A percentile compares a stretch with the other conserved stretches of the same genome.
phyloP scores from a whole-genome alignment of 1,140 invertebrate genomes.

The Samia ricini region DNA sequence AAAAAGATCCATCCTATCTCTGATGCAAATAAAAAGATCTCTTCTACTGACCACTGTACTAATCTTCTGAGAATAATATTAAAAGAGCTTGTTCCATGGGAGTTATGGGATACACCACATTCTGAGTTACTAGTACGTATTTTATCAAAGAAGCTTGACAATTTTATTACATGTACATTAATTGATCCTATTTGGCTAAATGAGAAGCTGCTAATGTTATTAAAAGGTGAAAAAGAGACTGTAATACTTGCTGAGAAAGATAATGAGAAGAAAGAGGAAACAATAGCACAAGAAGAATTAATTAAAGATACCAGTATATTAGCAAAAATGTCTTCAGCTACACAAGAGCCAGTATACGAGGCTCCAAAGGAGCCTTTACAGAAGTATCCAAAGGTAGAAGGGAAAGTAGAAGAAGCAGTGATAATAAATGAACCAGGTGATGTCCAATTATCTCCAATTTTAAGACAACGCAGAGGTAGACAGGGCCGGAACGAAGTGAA shows the following conservation, averaged over 20 bases:
- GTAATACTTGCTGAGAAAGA: conserved; percentile 16
- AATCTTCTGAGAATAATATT: conserved; percentile 79
- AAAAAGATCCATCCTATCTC: conserved; percentile 58
- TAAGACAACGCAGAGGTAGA: conserved; percentile 55
- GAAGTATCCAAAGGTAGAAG: conserved; percentile 18
- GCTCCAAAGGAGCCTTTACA: not conserved
- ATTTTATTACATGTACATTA: conserved; percentile 67
- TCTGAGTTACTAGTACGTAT: conserved; percentile 81
- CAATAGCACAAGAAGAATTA: not conserved
- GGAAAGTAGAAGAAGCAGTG: conserved; percentile 35
- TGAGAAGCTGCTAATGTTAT: conserved; percentile 61
- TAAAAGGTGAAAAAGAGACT: conserved; percentile 31
- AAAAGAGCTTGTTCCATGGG: conserved; percentile 82
- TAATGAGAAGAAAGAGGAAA: not conserved
- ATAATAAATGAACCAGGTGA: conserved; percentile 44
- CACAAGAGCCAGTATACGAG: not conserved
- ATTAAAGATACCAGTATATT: not conserved
- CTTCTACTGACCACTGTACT: conserved; percentile 78
- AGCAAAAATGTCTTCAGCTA: not conserved
- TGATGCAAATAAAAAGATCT: conserved; percentile 56
- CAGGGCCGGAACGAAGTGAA: conserved; percentile 71
- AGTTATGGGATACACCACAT: conserved; percentile 82
- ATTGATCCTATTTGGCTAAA: conserved; percentile 77
- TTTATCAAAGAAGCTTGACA: conserved; percentile 78
- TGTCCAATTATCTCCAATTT: conserved; percentile 47